Conservation (phyloP, 2,113 vertebrate species). For the Hystrix cristata region DNA sequence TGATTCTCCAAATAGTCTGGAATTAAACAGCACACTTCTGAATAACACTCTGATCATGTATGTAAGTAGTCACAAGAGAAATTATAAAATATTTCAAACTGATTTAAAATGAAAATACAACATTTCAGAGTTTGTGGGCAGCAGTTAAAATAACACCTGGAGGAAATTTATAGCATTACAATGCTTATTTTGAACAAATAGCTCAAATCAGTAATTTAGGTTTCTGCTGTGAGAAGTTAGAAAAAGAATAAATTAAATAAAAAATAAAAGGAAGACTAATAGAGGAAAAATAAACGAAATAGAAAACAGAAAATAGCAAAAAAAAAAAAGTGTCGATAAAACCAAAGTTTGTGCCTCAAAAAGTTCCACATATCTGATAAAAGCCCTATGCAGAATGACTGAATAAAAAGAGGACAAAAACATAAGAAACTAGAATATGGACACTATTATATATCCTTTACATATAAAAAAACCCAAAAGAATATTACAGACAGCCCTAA, state of each 20-base stretch:
- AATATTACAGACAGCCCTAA: neutral
- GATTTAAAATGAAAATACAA: slow-evolving; percentile 44
- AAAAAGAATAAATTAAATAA: slow-evolving; percentile 57
- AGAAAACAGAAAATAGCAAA: slow-evolving; percentile 30
- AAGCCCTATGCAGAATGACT: neutral
- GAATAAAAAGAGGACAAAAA: slow-evolving; percentile 9
- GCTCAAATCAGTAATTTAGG: slow-evolving; percentile 17
- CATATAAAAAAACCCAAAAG: neutral
- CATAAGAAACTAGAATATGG: neutral
- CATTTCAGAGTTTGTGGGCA: slow-evolving; percentile 3
- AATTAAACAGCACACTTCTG: neutral
- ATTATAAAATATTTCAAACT: slow-evolving; percentile 26
- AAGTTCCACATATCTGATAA: slow-evolving; percentile 15
- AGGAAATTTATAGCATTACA: neutral
- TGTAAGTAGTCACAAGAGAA: slow-evolving; percentile 10
- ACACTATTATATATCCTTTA: neutral
- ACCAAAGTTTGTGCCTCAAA: neutral
- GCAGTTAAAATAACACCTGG: neutral
- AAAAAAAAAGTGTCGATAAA: neutral
- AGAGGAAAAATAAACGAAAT: slow-evolving; percentile 35
- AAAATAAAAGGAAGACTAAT: slow-evolving; percentile 47
- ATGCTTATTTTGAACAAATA: slow-evolving; percentile 4
- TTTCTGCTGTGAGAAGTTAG: slow-evolving; percentile 33
- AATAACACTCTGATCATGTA: neutral
- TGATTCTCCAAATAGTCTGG: slow-evolving; percentile 1